Percentiles rank a stretch among this genome's conserved stretches.
These are phyloP conservation scores for Cosmia pyralina DNA, from an alignment of 2,888 invertebrate genomes.

Conservation along the genomic window DNA sequence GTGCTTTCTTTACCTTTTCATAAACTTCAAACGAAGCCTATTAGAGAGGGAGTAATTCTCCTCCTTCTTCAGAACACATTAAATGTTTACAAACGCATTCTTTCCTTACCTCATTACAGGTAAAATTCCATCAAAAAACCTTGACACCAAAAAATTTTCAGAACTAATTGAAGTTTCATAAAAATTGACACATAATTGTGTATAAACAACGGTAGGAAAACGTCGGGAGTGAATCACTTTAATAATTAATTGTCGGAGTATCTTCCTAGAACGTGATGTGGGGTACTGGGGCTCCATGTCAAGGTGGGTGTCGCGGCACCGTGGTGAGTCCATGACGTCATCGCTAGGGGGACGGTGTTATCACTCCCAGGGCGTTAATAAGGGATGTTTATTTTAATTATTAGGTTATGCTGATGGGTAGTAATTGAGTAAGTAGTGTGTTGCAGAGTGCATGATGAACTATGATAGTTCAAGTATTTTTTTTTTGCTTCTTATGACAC, in stretches of 20 bases:
- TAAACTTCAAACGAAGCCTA: background rate
- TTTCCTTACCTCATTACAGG: background rate
- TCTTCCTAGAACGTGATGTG: conserved; percentile 63
- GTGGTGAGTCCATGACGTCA: conserved; percentile 33
- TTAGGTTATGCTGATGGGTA: background rate
- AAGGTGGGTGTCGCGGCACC: conserved; percentile 63
- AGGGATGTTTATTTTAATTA: conserved; percentile 18
- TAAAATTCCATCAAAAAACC: conserved; percentile 19
- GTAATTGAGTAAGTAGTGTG: background rate
- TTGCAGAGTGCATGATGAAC: background rate
- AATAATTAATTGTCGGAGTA: conserved; percentile 17
- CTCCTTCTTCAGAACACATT: background rate
- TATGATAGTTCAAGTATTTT: background rate
- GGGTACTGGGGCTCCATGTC: conserved; percentile 67
- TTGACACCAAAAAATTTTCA: conserved; percentile 46
- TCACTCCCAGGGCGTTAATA: conserved; percentile 9
- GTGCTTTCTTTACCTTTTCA: too few species aligned
- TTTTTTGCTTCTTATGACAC: background rate
- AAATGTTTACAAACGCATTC: background rate
- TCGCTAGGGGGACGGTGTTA: background rate
- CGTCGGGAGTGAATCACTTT: conserved; percentile 33
- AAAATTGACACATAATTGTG: conserved; percentile 11
- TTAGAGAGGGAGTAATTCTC: background rate
- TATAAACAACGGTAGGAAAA: conserved; percentile 52
- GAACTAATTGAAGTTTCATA: conserved; percentile 33